Evolutionary conservation across 2,113 vertebrate genomes (phyloP).

Genomic region (Eulemur rufifrons): DNA sequence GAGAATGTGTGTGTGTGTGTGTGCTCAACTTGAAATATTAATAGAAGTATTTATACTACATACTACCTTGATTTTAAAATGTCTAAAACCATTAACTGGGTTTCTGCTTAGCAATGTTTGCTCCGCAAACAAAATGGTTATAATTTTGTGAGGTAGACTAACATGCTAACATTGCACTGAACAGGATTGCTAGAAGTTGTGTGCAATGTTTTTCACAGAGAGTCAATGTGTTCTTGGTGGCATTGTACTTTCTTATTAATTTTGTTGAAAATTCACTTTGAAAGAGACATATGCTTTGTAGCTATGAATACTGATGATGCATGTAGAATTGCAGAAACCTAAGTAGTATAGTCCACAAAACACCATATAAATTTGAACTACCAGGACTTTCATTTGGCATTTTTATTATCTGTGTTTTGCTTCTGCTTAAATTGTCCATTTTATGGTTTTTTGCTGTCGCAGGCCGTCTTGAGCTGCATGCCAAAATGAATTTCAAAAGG

Average conservation of each 20-base stretch:
- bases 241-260: background rate
- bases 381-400: background rate
- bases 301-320: background rate
- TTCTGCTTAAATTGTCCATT: background rate
- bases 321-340: background rate
- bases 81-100: background rate
- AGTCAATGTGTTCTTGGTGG: background rate
- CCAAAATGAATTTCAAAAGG: background rate
- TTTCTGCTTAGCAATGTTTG: background rate
- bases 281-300: background rate
- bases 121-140: background rate
- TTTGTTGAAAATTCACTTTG: conserved; percentile 14
- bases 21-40: background rate
- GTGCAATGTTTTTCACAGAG: background rate
- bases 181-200: background rate
- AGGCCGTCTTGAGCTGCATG: background rate
- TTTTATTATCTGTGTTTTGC: conserved; percentile 26
- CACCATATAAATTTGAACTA: background rate
- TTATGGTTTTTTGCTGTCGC: background rate
- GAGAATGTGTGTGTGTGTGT: background rate
- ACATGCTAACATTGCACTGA: background rate
- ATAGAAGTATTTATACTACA: background rate
- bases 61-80: background rate
- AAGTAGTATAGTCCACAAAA: background rate
- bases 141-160: background rate